Evolutionary conservation across 2,888 invertebrate species (phyloP).

Genomic region (Apodemia zela): DNA sequence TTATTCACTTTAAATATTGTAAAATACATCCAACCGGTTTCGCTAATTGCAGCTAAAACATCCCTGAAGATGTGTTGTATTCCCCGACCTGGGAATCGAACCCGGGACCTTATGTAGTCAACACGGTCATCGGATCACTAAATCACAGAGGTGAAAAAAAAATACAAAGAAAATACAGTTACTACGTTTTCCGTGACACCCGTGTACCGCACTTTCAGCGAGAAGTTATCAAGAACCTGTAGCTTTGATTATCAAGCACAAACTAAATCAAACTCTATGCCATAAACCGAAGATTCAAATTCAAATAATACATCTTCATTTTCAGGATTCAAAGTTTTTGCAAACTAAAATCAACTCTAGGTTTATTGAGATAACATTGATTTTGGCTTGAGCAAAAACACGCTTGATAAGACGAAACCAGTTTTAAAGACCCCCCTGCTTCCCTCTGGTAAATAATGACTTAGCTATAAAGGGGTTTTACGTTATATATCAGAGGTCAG

Average conservation of each 20-base stretch:
- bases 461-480: conserved; percentile 43
- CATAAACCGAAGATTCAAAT: not conserved
- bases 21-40: no score
- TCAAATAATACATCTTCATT: conserved; percentile 13
- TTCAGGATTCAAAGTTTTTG: not conserved
- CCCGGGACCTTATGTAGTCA: no score
- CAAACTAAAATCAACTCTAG: conserved; percentile 17
- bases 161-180: conserved; percentile 36
- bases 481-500: conserved; percentile 48
- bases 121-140: no score
- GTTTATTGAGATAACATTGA: not conserved
- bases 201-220: conserved; percentile 55
- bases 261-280: conserved; percentile 30
- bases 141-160: no score
- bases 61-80: no score
- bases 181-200: conserved; percentile 37
- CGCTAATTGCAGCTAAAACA: no score
- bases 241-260: conserved; percentile 46
- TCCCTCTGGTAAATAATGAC: conserved; percentile 37
- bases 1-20: no score
- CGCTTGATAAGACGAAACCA: conserved; percentile 51
- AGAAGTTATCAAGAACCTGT: conserved; percentile 71
- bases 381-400: conserved; percentile 16
- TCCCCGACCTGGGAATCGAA: no score
- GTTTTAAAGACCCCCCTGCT: conserved; percentile 38